Evolutionary conservation across 2,797 vertebrate species (phyloP), one percentile per base, ranked within the genome.

Genomic region (Chelon auratus): DNA sequence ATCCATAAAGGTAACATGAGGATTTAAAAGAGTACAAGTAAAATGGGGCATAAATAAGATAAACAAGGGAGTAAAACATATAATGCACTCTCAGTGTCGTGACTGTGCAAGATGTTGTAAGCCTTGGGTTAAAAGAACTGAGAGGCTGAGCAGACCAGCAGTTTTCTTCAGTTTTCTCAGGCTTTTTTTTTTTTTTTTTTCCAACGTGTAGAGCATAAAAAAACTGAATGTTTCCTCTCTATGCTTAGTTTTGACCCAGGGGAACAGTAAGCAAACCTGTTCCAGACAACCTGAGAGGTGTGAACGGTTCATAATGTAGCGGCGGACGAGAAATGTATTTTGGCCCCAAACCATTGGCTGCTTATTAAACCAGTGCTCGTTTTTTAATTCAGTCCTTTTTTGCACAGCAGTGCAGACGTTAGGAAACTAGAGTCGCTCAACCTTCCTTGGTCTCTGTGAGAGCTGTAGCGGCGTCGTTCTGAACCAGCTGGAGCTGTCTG

Each of bases 251-350:
- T 13, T 47, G 13, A 48, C 40, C 39, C 47, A 5, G 9, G 20
- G 20, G 51, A 13, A 20, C 47, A 45, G 13, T 9, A 9, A 62
- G 7, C 42, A 33, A 65, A 62, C 30, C 3, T 13, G 5, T 17
- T 13, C 40, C 54, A 43, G 50, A n/a, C 45, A 26, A 53, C 10
- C 40, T 50, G 18, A 72, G 57, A 43, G 51, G 26, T 70, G 11
- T 20, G 24, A 66, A 62, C 30, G 30, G 13, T 55, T 43, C 42
- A 59, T 39, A 64, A 63, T 60, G 55, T 33, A 17, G 14, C 37
- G 55, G n/a, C 40, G 24, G 12, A 20, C 13, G 0, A 33, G 17
- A 59, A 53, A 71, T 57, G 15, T 12, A 40, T 54, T 59, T 26
- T 43, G 14, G n/a, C 17, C 36, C 12, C 24, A 17, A 53, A 58